Conservation (phyloP, 2,888 invertebrate species). For the Andrena hattorfiana region DNA sequence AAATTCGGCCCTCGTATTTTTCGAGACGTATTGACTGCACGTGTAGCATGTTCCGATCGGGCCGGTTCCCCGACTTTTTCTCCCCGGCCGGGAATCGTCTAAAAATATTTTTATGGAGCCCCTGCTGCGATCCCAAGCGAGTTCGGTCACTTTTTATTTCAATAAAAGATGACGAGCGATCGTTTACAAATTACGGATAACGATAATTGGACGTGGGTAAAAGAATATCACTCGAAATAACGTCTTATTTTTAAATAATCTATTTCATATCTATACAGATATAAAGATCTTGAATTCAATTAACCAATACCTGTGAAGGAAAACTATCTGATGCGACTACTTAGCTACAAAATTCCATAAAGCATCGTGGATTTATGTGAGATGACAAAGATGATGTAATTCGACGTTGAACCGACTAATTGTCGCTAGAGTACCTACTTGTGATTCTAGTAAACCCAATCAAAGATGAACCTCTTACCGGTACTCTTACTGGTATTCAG, state of each 20-base stretch:
- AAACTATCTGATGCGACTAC: too few relatives aligned
- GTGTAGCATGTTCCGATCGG: slow-evolving; percentile 75
- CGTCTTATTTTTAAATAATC: background rate
- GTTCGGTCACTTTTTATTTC: slow-evolving; percentile 22
- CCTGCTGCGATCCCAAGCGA: slow-evolving; percentile 80
- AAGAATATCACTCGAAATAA: background rate
- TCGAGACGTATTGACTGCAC: slow-evolving; percentile 82
- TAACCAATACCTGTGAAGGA: too few relatives aligned
- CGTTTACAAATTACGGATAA: background rate
- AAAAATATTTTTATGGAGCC: slow-evolving; percentile 85
- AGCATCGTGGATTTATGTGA: too few relatives aligned
- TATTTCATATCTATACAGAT: too few relatives aligned
- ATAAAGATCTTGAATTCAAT: too few relatives aligned
- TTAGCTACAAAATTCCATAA: too few relatives aligned
- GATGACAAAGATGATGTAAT: too few relatives aligned
- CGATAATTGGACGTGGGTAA: background rate
- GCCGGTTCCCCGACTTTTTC: slow-evolving; percentile 56
- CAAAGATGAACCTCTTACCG: too few relatives aligned
- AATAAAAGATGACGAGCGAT: slow-evolving; percentile 33
- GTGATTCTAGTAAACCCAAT: too few relatives aligned
- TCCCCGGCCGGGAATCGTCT: slow-evolving; percentile 70
- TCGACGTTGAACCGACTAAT: too few relatives aligned
- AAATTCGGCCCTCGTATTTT: slow-evolving; percentile 75
- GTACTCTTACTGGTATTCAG: too few relatives aligned
- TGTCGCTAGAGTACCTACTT: too few relatives aligned